phyloP scores from a whole-genome alignment of 2,113 vertebrate genomes.

The Corapipo altera region DNA sequence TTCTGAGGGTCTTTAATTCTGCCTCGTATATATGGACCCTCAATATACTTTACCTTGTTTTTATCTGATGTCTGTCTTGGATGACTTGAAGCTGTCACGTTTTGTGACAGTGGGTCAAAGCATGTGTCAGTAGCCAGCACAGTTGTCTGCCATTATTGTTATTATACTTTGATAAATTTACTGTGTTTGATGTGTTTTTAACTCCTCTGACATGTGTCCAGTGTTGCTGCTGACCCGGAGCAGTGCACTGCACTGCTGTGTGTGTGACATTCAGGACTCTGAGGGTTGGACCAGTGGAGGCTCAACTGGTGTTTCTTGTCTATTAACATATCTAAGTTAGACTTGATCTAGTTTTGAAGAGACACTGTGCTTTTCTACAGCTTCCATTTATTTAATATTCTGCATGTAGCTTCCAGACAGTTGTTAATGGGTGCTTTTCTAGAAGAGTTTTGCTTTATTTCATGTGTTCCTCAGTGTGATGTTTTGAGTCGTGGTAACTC shows the following conservation, averaged over 20 bases:
- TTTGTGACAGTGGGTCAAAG: neutral
- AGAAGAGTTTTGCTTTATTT: neutral
- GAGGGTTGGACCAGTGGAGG: neutral
- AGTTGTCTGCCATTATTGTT: neutral
- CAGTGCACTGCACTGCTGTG: neutral
- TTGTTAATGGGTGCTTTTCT: neutral
- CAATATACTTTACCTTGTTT: neutral
- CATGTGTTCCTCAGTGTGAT: neutral
- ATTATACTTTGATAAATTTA: neutral
- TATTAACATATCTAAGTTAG: neutral
- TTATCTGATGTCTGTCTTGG: neutral
- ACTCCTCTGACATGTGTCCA: neutral
- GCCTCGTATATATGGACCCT: neutral
- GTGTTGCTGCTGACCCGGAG: neutral
- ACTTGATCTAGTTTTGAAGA: neutral
- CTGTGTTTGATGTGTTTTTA: conserved; percentile 19
- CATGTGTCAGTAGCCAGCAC: neutral
- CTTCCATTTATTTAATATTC: neutral
- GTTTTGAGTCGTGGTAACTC: neutral
- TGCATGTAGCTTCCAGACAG: neutral
- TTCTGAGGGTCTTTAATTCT: neutral
- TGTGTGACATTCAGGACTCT: neutral
- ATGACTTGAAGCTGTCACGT: neutral
- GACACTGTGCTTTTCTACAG: neutral
- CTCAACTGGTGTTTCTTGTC: neutral